These are phyloP conservation scores for Poecilia velifera DNA, from an alignment of 2,797 vertebrate species.

Conservation along the genomic window DNA sequence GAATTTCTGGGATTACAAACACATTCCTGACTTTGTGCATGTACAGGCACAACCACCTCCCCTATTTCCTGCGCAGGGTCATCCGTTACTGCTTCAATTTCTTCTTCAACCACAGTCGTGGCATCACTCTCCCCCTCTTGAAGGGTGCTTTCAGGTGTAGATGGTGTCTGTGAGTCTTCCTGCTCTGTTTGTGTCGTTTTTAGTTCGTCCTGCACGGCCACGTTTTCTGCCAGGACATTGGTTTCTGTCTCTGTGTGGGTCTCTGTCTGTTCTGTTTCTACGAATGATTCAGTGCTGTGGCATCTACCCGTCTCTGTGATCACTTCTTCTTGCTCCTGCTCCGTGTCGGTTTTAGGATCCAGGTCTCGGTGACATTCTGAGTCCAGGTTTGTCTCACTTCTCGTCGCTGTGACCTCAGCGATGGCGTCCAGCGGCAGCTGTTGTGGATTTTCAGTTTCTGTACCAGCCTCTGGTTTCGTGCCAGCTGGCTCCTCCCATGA, in stretches of 20 bases:
- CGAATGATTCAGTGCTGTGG: slow-evolving; percentile 32
- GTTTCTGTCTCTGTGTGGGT: slow-evolving; percentile 33
- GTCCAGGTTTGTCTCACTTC: slow-evolving; percentile 11
- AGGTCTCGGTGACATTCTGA: slow-evolving; percentile 19
- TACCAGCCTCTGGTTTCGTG: slow-evolving; percentile 17
- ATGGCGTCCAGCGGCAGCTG: slow-evolving; percentile 15
- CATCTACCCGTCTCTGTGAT: slow-evolving; percentile 26
- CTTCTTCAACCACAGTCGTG: neutral
- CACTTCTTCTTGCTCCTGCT: slow-evolving; percentile 23
- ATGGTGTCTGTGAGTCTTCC: slow-evolving; percentile 12
- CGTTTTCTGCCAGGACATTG: neutral
- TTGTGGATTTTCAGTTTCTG: slow-evolving; percentile 39
- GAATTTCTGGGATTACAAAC: slow-evolving; percentile 14
- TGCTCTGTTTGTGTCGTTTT: slow-evolving; percentile 1
- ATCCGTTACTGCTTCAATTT: slow-evolving; percentile 14
- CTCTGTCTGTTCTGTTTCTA: slow-evolving; percentile 31
- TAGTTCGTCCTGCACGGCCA: slow-evolving; percentile 3
- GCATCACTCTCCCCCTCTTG: slow-evolving; percentile 7
- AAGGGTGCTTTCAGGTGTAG: slow-evolving; percentile 19
- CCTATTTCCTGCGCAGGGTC: slow-evolving; percentile 2
- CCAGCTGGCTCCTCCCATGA: slow-evolving; percentile 25
- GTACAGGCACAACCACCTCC: neutral
- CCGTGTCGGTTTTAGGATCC: slow-evolving; percentile 12
- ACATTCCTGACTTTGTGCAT: slow-evolving; percentile 3
- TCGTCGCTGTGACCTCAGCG: slow-evolving; percentile 15